These are phyloP conservation scores for Tinamus major DNA, from an alignment of 2,797 vertebrate species.

Conservation along the genomic window DNA sequence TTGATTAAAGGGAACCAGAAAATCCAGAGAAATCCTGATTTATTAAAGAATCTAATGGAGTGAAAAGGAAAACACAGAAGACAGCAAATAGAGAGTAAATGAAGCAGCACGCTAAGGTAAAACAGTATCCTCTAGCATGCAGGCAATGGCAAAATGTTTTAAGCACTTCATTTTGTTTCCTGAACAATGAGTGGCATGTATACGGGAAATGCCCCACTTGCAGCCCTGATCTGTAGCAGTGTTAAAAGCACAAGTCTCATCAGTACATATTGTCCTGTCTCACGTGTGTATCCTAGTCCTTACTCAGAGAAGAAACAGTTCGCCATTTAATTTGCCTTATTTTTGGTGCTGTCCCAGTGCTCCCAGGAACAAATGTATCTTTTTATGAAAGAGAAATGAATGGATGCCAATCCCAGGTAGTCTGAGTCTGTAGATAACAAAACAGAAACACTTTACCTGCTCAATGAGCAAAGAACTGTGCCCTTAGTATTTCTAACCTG, in stretches of 20 bases:
- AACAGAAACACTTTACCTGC: neutral
- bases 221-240: neutral
- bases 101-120: neutral
- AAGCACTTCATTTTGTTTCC: neutral
- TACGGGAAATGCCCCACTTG: neutral
- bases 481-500: neutral
- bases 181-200: neutral
- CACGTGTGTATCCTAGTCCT: neutral
- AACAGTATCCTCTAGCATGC: neutral
- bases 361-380: accelerated
- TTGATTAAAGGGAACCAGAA: slow-evolving; percentile 2
- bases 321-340: neutral
- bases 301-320: neutral
- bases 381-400: neutral
- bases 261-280: neutral
- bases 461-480: neutral
- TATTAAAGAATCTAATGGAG: neutral
- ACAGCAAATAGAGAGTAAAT: neutral
- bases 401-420: neutral
- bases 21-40: neutral
- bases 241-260: neutral
- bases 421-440: neutral
- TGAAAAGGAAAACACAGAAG: neutral
- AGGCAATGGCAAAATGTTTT: neutral
- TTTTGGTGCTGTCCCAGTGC: accelerated